These are phyloP conservation scores for Cantharis rufa DNA, from an alignment of 2,888 invertebrate species.

Conservation along the genomic window DNA sequence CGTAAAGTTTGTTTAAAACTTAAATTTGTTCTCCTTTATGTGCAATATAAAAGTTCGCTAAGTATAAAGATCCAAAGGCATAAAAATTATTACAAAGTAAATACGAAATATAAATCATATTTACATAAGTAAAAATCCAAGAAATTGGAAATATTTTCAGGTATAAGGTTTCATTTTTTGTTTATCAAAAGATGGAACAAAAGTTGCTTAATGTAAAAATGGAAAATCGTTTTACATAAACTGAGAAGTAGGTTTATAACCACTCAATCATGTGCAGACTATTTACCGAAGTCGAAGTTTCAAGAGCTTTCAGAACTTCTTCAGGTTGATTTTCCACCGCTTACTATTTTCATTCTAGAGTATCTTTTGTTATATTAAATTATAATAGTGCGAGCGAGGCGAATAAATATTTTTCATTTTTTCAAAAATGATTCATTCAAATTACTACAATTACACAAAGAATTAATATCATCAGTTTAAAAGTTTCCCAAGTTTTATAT, in stretches of 20 bases:
- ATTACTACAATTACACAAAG: not conserved
- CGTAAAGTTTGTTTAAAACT: not conserved
- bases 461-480: not conserved
- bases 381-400: not conserved
- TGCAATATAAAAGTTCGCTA: not conserved
- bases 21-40: slow-evolving; percentile 2
- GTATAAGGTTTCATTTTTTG: not conserved
- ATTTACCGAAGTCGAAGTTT: not conserved
- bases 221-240: not conserved
- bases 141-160: not conserved
- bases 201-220: not conserved
- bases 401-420: not conserved
- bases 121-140: not conserved
- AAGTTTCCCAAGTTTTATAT: not conserved
- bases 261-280: not conserved
- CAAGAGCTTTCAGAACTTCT: not conserved
- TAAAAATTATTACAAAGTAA: not conserved
- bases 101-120: not conserved
- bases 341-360: not conserved
- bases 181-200: not conserved
- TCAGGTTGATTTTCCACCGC: not conserved
- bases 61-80: not conserved
- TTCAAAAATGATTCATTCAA: not conserved
- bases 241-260: not conserved
- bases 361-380: not conserved